Percentiles rank a stretch among this genome's conserved stretches.
phyloP scores from a whole-genome alignment of 2,797 vertebrate genomes.

The Scolopax rusticola region DNA sequence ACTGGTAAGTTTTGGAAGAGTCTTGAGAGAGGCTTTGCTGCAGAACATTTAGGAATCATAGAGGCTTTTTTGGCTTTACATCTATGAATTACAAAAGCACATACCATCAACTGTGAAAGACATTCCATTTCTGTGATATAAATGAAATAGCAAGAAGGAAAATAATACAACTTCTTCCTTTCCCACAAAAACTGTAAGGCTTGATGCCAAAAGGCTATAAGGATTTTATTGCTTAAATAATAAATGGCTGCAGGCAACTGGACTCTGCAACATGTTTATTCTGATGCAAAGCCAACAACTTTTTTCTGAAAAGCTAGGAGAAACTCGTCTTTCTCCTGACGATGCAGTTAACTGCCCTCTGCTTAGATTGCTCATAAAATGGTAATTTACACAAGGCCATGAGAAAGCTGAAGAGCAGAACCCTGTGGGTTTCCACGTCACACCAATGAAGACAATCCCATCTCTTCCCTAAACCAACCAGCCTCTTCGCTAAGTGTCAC shows the following conservation, averaged over 20 bases:
- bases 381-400: constrained; percentile 20
- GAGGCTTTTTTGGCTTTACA: not conserved
- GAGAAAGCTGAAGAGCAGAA: constrained; percentile 23
- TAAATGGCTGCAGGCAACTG: constrained; percentile 15
- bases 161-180: constrained; percentile 19
- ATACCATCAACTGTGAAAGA: constrained; percentile 39
- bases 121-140: constrained; percentile 58
- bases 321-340: not conserved
- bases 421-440: not conserved
- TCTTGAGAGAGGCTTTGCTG: not conserved
- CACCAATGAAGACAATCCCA: not conserved
- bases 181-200: constrained; percentile 30
- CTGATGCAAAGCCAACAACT: constrained; percentile 35
- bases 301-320: not conserved
- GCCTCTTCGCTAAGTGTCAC: not conserved
- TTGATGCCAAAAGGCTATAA: constrained; percentile 39
- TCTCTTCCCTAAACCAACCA: not conserved
- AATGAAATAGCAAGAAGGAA: constrained; percentile 40
- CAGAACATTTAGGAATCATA: not conserved
- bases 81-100: not conserved
- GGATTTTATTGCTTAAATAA: constrained; percentile 53
- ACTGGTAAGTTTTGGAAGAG: not conserved
- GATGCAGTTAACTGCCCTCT: not conserved
- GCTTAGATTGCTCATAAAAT: constrained; percentile 17
- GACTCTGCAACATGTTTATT: constrained; percentile 47